Conservation (phyloP, 2,113 vertebrate species). For the Mobula hypostoma region DNA sequence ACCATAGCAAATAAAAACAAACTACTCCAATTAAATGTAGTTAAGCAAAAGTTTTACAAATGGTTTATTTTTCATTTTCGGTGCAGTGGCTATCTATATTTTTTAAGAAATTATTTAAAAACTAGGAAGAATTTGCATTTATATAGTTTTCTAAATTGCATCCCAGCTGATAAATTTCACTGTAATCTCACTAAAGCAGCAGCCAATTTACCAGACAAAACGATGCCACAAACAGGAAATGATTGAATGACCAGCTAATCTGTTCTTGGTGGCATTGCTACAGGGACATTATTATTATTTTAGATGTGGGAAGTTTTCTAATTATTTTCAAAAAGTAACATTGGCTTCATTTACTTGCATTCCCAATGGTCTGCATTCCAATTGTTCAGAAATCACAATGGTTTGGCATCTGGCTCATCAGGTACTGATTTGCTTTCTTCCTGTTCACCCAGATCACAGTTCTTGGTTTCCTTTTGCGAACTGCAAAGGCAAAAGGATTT, state of each 20-base stretch:
- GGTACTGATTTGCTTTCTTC: too few species aligned
- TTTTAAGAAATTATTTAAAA: background rate
- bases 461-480: too few species aligned
- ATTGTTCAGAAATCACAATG: too few species aligned
- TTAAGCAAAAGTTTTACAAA: background rate
- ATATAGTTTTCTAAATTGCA: slow-evolving; percentile 7
- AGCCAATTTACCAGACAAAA: slow-evolving; percentile 1
- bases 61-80: background rate
- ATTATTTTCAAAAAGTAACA: background rate
- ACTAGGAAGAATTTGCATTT: background rate
- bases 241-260: background rate
- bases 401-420: too few species aligned
- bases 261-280: background rate
- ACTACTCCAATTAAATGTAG: background rate
- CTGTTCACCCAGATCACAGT: too few species aligned
- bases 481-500: too few species aligned
- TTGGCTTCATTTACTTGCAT: background rate
- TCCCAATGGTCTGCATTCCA: background rate
- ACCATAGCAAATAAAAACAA: background rate
- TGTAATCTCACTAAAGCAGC: background rate
- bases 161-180: background rate
- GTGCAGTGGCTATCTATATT: background rate
- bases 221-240: background rate
- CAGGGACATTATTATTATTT: background rate
- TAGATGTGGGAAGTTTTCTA: background rate